Evolutionary conservation across 2,113 vertebrate genomes (phyloP).

Genomic region (Promerops cafer): DNA sequence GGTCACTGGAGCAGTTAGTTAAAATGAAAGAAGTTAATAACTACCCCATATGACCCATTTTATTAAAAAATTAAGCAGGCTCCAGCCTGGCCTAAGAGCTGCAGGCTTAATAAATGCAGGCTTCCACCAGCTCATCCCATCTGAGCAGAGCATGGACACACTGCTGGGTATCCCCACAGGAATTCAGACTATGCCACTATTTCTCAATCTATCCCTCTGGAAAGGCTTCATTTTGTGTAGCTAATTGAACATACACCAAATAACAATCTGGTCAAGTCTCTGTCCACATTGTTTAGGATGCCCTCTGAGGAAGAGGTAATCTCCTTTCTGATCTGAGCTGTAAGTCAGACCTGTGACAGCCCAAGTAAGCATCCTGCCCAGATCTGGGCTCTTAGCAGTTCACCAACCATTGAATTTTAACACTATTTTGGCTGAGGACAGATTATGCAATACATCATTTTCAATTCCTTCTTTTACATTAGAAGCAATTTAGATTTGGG

Average conservation of each 20-base stretch:
- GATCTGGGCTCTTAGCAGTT: neutral
- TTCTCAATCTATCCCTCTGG: neutral
- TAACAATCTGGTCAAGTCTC: neutral
- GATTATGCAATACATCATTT: neutral
- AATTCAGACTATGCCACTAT: neutral
- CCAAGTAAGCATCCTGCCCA: neutral
- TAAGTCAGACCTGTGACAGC: neutral
- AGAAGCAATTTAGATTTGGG: neutral
- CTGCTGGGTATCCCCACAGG: neutral
- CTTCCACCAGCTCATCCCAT: neutral
- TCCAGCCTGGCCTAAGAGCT: neutral
- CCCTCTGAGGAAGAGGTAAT: neutral
- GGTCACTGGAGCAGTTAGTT: neutral
- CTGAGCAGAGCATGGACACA: fast-evolving
- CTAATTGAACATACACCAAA: neutral
- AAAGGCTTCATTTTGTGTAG: neutral
- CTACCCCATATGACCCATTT: neutral
- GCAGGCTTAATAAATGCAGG: neutral
- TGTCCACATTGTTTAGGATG: neutral
- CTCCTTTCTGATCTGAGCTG: neutral
- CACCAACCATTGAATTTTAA: neutral
- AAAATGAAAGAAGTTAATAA: neutral
- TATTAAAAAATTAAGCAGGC: neutral
- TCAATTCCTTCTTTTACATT: neutral
- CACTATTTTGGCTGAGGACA: neutral